Conservation (phyloP, 2,797 vertebrate species). For the Eupleurogrammus muticus region DNA sequence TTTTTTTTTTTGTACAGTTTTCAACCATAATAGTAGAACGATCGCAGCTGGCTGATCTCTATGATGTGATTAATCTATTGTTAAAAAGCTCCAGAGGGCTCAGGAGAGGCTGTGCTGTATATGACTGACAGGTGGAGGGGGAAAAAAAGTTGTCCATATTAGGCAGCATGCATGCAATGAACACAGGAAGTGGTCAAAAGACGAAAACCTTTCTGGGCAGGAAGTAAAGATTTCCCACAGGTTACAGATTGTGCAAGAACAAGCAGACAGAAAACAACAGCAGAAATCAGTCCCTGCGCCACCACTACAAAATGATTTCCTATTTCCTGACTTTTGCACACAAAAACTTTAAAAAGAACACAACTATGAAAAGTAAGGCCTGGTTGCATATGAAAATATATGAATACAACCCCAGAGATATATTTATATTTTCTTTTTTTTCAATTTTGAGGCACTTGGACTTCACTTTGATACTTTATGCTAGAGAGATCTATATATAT, state of each 20-base stretch:
- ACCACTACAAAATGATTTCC: background rate
- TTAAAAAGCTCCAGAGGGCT: background rate
- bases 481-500: too few relatives aligned
- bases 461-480: too few relatives aligned
- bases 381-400: background rate
- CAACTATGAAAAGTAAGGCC: background rate
- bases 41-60: background rate
- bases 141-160: slow-evolving; percentile 40
- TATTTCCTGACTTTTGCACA: background rate
- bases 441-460: background rate
- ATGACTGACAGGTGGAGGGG: slow-evolving; percentile 1
- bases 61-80: background rate
- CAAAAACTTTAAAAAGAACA: background rate
- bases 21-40: background rate
- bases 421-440: background rate
- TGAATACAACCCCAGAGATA: background rate
- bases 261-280: background rate
- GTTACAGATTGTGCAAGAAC: slow-evolving; percentile 12
- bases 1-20: background rate
- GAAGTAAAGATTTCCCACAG: slow-evolving; percentile 61
- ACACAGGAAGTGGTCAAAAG: slow-evolving; percentile 63
- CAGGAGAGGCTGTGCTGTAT: background rate
- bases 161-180: slow-evolving; percentile 30
- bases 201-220: slow-evolving; percentile 37
- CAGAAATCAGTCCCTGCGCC: background rate